Evolutionary conservation across 2,113 vertebrate genomes (phyloP).

Genomic region (Petroica traversi): DNA sequence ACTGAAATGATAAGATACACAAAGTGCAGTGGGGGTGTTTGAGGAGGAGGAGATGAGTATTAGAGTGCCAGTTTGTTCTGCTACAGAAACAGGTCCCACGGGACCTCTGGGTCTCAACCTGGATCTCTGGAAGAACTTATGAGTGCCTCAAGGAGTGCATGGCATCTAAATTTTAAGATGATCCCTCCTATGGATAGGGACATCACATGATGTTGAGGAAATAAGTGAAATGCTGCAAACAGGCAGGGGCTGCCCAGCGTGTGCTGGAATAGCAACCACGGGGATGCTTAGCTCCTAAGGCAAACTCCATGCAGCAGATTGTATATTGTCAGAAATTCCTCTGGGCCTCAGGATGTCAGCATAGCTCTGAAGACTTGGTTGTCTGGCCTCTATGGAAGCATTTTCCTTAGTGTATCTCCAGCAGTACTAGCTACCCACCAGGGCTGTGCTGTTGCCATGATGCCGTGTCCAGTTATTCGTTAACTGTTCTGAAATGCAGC

Average conservation of each 20-base stretch:
- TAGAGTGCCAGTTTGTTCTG: background rate
- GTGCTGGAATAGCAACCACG: background rate
- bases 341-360: background rate
- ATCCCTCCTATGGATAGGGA: background rate
- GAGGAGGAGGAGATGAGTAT: background rate
- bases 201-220: background rate
- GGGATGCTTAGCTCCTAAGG: background rate
- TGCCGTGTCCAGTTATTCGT: background rate
- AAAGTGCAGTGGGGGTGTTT: background rate
- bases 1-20: background rate
- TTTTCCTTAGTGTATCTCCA: background rate
- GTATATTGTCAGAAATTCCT: background rate
- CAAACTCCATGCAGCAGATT: background rate
- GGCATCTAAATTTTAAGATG: background rate
- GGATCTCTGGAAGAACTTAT: background rate
- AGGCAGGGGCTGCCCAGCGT: background rate
- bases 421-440: background rate
- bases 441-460: background rate
- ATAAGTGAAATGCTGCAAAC: background rate
- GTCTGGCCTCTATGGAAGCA: background rate
- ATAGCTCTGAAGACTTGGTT: background rate
- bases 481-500: background rate
- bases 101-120: background rate
- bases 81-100: background rate
- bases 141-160: background rate